These are phyloP conservation scores for Pecten maximus DNA, from an alignment of 2,888 invertebrate genomes.

Conservation along the genomic window DNA sequence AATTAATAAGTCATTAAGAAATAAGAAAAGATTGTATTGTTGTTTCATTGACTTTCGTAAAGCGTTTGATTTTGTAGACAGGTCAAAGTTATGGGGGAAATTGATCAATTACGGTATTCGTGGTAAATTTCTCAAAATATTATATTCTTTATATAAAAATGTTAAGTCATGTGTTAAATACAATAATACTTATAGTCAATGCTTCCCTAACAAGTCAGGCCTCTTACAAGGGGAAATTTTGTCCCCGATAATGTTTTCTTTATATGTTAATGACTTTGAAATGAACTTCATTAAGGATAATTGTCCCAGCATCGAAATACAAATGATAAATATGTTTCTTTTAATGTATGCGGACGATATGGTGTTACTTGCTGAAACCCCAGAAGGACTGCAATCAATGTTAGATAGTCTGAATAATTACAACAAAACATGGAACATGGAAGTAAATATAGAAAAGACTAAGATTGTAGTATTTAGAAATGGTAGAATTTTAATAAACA, in stretches of 20 bases:
- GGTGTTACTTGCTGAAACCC: no score
- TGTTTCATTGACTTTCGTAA: no score
- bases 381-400: no score
- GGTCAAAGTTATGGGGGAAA: no score
- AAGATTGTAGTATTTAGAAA: no score
- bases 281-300: constrained; percentile 38
- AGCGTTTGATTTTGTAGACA: no score
- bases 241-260: constrained; percentile 51
- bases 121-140: background rate
- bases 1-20: no score
- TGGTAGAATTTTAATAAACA: no score
- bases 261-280: constrained; percentile 57
- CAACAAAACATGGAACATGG: constrained; percentile 38
- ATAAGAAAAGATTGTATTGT: no score
- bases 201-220: constrained; percentile 46
- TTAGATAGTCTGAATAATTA: constrained; percentile 44
- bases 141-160: constrained; percentile 46
- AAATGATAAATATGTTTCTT: no score
- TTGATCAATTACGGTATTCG: no score
- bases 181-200: constrained; percentile 37
- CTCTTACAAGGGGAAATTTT: constrained; percentile 55
- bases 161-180: constrained; percentile 53
- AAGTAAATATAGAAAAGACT: constrained; percentile 44
- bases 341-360: no score
- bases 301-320: background rate